These are phyloP conservation scores for Damaliscus lunatus DNA, from an alignment of 2,113 vertebrate species.

Conservation along the genomic window DNA sequence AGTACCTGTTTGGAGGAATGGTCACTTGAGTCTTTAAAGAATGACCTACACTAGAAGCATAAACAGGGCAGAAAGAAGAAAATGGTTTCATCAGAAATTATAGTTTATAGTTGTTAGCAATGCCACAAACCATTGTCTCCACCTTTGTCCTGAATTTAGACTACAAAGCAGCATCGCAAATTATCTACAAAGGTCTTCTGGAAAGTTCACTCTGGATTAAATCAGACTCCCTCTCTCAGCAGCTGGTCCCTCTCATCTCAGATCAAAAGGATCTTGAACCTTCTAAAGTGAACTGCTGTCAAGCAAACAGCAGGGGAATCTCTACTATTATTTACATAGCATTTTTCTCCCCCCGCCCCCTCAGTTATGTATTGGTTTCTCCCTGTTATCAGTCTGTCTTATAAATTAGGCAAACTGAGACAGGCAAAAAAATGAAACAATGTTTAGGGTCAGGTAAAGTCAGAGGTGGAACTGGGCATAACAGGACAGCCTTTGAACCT, in stretches of 20 bases:
- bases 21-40: not conserved
- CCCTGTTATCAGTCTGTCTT: slow-evolving; percentile 18
- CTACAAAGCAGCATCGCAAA: slow-evolving; percentile 51
- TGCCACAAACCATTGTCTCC: not conserved
- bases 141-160: slow-evolving; percentile 35
- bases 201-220: slow-evolving; percentile 54
- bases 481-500: not conserved
- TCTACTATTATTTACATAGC: slow-evolving; percentile 66
- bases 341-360: not conserved
- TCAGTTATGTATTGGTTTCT: slow-evolving; percentile 47
- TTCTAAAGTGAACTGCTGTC: slow-evolving; percentile 64
- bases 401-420: slow-evolving; percentile 38
- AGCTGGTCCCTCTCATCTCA: slow-evolving; percentile 69
- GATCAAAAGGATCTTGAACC: slow-evolving; percentile 69
- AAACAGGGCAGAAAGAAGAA: not conserved
- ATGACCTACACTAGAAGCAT: not conserved
- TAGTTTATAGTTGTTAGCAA: not conserved
- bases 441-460: not conserved
- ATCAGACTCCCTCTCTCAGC: slow-evolving; percentile 53
- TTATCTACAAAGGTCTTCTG: slow-evolving; percentile 47
- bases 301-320: slow-evolving; percentile 62
- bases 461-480: not conserved
- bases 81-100: not conserved
- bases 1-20: not conserved
- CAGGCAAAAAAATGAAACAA: not conserved